phyloP scores from a whole-genome alignment of 2,888 invertebrate genomes.

The Eupithecia inturbata region DNA sequence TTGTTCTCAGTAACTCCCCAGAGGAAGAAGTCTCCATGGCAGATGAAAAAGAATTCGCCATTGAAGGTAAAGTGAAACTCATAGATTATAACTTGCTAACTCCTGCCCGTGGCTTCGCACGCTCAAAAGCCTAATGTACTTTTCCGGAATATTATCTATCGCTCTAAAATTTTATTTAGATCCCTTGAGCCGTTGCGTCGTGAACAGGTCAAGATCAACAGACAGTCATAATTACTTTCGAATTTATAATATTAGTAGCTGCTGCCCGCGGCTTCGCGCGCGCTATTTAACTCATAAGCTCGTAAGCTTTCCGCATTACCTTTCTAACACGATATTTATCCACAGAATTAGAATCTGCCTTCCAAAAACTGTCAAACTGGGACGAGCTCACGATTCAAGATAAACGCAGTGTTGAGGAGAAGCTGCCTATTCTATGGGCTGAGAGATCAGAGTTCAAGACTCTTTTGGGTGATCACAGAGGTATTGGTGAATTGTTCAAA shows the following conservation, averaged over 20 bases:
- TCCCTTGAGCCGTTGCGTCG: too few species aligned
- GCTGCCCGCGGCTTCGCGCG: too few species aligned
- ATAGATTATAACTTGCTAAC: not conserved
- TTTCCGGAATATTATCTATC: too few species aligned
- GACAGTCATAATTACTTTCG: too few species aligned
- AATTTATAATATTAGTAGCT: too few species aligned
- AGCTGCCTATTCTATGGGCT: conserved; percentile 54
- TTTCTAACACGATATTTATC: not conserved
- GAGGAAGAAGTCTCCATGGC: conserved; percentile 8
- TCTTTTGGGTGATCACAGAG: conserved; percentile 43
- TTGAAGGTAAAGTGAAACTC: conserved; percentile 23
- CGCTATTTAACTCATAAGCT: too few species aligned
- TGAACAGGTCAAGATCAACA: too few species aligned
- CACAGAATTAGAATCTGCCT: conserved; percentile 54
- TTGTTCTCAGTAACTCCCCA: conserved; percentile 14
- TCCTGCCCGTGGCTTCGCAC: too few species aligned
- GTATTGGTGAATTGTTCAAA: too few species aligned
- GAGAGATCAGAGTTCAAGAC: conserved; percentile 33
- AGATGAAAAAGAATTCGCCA: conserved; percentile 17
- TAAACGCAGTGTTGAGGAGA: conserved; percentile 27
- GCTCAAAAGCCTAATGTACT: too few species aligned
- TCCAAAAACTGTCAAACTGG: conserved; percentile 61
- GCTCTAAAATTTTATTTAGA: too few species aligned
- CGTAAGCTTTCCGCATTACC: too few species aligned
- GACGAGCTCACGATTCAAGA: conserved; percentile 55